These are phyloP conservation scores for Hipposideros larvatus DNA, from an alignment of 2,797 vertebrate species.

Conservation along the genomic window DNA sequence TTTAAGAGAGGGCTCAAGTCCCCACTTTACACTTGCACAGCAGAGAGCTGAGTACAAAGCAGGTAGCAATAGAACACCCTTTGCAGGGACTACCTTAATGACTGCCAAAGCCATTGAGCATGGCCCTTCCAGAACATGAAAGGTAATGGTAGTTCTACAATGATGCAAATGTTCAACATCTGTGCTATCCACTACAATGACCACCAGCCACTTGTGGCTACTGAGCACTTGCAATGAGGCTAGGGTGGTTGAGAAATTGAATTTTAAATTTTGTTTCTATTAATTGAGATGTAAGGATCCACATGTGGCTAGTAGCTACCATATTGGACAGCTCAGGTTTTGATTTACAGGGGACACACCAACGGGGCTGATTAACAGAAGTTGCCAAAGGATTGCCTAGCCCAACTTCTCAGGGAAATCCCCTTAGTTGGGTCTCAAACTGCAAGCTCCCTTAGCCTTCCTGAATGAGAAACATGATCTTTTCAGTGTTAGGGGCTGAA, in stretches of 20 bases:
- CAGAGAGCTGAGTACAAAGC: background rate
- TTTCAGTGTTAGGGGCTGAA: background rate
- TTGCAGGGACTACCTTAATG: background rate
- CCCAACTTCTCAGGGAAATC: background rate
- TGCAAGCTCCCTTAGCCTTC: background rate
- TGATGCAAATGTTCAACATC: background rate
- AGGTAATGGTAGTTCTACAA: background rate
- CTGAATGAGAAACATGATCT: background rate
- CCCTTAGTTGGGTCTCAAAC: background rate
- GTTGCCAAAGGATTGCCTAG: background rate
- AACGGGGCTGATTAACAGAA: background rate
- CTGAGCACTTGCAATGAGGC: background rate
- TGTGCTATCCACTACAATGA: rapidly evolving
- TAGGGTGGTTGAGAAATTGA: background rate
- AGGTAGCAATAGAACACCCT: background rate
- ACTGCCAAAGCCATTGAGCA: background rate
- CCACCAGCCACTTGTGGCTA: too few species aligned
- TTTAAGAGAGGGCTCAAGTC: background rate
- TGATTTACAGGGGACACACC: background rate
- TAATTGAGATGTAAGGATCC: background rate
- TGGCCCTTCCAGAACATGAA: background rate
- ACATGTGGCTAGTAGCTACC: background rate
- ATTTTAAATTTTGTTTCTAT: background rate
- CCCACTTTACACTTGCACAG: background rate
- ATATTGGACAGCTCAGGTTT: background rate